Base-by-base conservation (phyloP, 2,113 vertebrate genomes). In the Mixornis gularis region DNA sequence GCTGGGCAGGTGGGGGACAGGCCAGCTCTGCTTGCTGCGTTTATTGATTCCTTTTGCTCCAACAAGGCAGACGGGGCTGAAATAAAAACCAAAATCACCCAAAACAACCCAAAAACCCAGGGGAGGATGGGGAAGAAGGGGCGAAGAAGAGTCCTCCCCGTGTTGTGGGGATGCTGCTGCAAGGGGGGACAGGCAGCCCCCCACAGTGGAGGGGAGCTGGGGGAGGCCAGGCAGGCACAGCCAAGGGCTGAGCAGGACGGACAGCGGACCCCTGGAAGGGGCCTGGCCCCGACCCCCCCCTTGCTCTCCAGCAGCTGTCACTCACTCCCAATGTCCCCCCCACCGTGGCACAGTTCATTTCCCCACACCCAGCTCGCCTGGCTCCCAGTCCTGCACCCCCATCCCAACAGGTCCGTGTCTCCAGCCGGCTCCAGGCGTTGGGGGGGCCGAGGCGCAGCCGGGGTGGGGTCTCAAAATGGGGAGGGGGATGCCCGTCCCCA, bases 1-100 rank as follows among this genome's bases (percentile, higher is more conserved):
- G 2, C 25, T 25, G n/a, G 29, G n/a, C 26, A 15, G 14, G 27
- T 29, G 55, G 77, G 55, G 58, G 62, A 14, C 1, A 2, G 76
- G n/a, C 78, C 53, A 44, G 52, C 81, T 96, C 56, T 3, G 56
- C 63, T 87, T 86, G 74, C 90, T 94, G 90, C 22, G 0, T 97
- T 96, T 96, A 97, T 96, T 95, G 82, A 87, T 94, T 88, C 60
- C 79, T 84, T 91, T 92, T 56, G 87, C 89, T 96, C 84, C 84
- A 91, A 96, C 74, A 78, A 93, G 92, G 90, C 64, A n/a, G 77
- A 60, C 38, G 82, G 86, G 84, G 71, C 85, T 85, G 51, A 80
- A 90, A 58, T 90, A 94, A 93, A 96, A 96, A 85, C 24, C 34
- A 70, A 91, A 91, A 89, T 29, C 71, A 51, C 89, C 86, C 83